Evolutionary conservation across 2,113 vertebrate species (phyloP).

Genomic region (Gallinago undulata): DNA sequence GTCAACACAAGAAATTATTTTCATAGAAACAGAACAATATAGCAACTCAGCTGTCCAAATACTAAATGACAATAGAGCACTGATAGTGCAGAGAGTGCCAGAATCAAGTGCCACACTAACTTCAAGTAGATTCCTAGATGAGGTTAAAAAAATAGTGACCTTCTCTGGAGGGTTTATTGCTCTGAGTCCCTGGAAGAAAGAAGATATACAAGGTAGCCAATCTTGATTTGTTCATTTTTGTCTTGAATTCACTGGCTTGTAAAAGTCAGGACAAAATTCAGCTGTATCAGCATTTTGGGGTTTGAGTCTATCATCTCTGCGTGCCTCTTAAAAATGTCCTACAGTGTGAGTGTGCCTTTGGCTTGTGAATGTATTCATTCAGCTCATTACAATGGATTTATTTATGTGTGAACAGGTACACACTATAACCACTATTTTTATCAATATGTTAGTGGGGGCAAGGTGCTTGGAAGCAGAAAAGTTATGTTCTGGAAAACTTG

Average conservation of each 20-base stretch:
- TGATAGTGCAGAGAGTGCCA: background rate
- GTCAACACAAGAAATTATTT: constrained; percentile 77
- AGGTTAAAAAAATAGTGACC: background rate
- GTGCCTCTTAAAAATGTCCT: background rate
- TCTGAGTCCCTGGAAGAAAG: background rate
- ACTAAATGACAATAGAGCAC: background rate
- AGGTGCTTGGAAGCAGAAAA: background rate
- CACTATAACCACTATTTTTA: background rate
- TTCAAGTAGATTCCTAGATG: background rate
- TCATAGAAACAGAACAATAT: constrained; percentile 75
- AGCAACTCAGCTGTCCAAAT: constrained; percentile 21
- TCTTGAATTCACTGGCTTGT: background rate
- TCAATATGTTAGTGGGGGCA: background rate
- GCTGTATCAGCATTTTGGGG: background rate
- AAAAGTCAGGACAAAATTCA: background rate
- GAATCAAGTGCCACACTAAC: background rate
- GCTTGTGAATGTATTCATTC: background rate
- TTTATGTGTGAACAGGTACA: background rate
- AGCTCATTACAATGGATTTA: background rate
- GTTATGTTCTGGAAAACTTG: background rate
- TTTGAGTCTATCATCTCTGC: background rate
- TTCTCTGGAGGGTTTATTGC: background rate
- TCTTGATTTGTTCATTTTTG: background rate
- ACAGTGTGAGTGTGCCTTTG: background rate
- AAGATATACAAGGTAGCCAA: background rate